These are phyloP conservation scores for Arizona elegans DNA, from an alignment of 2,113 vertebrate genomes.

Conservation along the genomic window DNA sequence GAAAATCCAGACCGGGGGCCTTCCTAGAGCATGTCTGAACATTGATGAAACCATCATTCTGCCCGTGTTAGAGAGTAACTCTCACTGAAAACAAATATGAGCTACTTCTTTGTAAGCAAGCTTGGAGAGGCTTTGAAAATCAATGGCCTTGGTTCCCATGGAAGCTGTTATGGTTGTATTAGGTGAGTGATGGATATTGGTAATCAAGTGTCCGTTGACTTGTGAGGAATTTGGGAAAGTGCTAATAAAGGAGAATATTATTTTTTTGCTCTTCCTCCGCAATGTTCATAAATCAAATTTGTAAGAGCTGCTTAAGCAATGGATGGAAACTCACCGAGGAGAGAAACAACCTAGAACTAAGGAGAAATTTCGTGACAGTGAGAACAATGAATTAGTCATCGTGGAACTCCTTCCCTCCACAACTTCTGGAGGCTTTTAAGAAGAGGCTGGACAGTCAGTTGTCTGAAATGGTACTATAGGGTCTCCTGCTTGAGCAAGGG, in stretches of 20 bases:
- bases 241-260: not conserved
- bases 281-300: not conserved
- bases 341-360: too few relatives aligned
- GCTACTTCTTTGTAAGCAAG: not conserved
- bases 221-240: not conserved
- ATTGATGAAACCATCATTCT: not conserved
- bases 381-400: too few relatives aligned
- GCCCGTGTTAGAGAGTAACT: not conserved
- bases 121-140: not conserved
- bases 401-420: too few relatives aligned
- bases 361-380: too few relatives aligned
- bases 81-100: too few relatives aligned
- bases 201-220: not conserved
- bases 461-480: too few relatives aligned
- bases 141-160: not conserved
- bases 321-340: too few relatives aligned
- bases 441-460: too few relatives aligned
- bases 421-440: too few relatives aligned
- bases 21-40: not conserved
- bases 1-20: not conserved
- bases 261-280: not conserved
- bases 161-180: not conserved
- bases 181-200: not conserved
- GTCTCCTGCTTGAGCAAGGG: too few relatives aligned
- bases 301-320: not conserved